Evolutionary conservation across 92 coral and sea anemone species (phyloP).

Genomic region (Epizoanthus scotinus): DNA sequence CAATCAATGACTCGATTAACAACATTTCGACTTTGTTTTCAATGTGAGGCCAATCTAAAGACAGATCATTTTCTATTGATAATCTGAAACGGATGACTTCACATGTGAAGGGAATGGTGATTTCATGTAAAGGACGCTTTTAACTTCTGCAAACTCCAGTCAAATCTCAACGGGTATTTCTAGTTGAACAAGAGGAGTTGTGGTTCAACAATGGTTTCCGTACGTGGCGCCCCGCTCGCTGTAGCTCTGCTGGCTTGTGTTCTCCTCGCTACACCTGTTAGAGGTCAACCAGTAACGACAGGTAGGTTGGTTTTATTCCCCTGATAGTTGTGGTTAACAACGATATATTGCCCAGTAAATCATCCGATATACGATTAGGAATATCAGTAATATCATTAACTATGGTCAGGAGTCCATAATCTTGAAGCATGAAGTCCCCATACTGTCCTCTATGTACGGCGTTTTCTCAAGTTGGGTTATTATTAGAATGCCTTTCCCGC

Average conservation of each 20-base stretch:
- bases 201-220: constrained; percentile 8
- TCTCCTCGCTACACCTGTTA: constrained; percentile 4
- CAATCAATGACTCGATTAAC: background rate
- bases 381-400: too few relatives aligned
- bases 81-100: constrained; percentile 29
- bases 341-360: too few relatives aligned
- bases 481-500: too few relatives aligned
- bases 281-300: constrained; percentile 40
- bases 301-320: background rate
- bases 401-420: too few relatives aligned
- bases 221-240: background rate
- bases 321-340: too few relatives aligned
- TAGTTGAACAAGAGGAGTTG: background rate
- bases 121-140: background rate
- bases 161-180: background rate
- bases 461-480: too few relatives aligned
- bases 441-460: too few relatives aligned
- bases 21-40: constrained; percentile 32
- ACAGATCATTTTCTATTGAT: constrained; percentile 40
- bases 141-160: background rate
- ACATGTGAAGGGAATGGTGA: constrained; percentile 11
- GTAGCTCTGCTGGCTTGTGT: background rate
- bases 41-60: constrained; percentile 17
- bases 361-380: too few relatives aligned
- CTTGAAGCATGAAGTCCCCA: too few relatives aligned